Evolutionary conservation across 2,797 vertebrate species (phyloP).

Genomic region (Eulemur mongoz): DNA sequence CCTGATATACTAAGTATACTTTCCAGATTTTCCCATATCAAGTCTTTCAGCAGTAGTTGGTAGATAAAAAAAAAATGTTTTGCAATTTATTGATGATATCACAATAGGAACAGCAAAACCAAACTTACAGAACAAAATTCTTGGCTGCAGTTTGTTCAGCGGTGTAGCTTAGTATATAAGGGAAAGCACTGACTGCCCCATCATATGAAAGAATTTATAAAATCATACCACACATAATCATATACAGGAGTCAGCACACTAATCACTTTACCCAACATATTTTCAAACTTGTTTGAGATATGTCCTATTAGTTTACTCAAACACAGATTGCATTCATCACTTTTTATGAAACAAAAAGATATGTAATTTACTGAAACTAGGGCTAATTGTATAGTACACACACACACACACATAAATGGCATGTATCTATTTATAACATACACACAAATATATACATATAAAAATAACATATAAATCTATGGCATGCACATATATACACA

Average conservation of each 20-base stretch:
- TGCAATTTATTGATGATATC: not conserved
- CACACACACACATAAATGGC: not conserved
- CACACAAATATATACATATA: not conserved
- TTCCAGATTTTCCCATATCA: not conserved
- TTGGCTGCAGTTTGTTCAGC: not conserved
- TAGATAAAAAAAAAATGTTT: not conserved
- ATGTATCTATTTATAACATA: not conserved
- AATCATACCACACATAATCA: not conserved
- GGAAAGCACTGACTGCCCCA: not conserved
- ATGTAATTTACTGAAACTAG: not conserved
- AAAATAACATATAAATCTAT: not conserved
- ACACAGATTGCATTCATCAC: not conserved
- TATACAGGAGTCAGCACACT: not conserved
- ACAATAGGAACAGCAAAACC: not conserved
- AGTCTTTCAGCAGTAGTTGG: not conserved
- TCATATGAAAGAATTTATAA: not conserved
- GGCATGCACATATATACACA: not conserved
- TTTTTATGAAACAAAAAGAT: conserved; percentile 28
- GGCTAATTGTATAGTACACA: not conserved
- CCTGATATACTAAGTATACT: not conserved
- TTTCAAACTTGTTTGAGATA: not conserved
- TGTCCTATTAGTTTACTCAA: not conserved
- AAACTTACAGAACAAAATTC: not conserved
- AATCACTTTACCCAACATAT: not conserved
- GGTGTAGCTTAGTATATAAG: not conserved